Percentiles rank a stretch among this genome's conserved stretches.
Evolutionary conservation across 2,888 invertebrate species (phyloP).

Genomic region (Quadroppia sp.): DNA sequence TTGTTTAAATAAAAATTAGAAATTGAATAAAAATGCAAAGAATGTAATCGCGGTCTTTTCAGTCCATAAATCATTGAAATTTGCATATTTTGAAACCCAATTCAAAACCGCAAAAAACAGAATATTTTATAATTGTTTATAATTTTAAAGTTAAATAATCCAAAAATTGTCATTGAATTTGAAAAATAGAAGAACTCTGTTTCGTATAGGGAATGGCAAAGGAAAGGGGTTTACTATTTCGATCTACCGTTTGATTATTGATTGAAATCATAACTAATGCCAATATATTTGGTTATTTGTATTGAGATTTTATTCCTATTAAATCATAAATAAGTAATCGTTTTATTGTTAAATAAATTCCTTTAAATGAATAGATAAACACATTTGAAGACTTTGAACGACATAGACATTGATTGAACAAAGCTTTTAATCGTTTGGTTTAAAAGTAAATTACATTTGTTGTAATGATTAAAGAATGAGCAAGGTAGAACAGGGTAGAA

Average conservation of each 20-base stretch:
- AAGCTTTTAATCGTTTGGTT: not conserved
- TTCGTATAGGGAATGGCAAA: too few relatives aligned
- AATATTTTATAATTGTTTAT: not conserved
- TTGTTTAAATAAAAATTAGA: constrained; percentile 10
- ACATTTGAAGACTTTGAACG: not conserved
- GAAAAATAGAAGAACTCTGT: too few relatives aligned
- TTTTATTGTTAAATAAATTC: not conserved
- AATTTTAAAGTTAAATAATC: too few relatives aligned
- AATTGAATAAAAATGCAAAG: constrained; percentile 3
- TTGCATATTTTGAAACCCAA: not conserved
- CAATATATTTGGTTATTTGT: too few relatives aligned
- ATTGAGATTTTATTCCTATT: too few relatives aligned
- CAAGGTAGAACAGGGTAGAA: too few relatives aligned
- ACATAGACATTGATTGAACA: not conserved
- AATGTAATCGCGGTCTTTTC: not conserved
- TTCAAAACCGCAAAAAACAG: not conserved
- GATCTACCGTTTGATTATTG: too few relatives aligned
- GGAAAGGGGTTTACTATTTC: too few relatives aligned
- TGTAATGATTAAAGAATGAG: too few relatives aligned
- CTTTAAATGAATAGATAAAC: not conserved
- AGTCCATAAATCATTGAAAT: not conserved
- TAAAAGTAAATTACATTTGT: too few relatives aligned
- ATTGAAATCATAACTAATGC: too few relatives aligned
- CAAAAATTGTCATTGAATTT: too few relatives aligned
- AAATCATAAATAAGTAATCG: not conserved